Percentiles rank a stretch among this genome's conserved stretches.
Conservation (phyloP, 2,113 vertebrate species). For the Chroicocephalus ridibundus region DNA sequence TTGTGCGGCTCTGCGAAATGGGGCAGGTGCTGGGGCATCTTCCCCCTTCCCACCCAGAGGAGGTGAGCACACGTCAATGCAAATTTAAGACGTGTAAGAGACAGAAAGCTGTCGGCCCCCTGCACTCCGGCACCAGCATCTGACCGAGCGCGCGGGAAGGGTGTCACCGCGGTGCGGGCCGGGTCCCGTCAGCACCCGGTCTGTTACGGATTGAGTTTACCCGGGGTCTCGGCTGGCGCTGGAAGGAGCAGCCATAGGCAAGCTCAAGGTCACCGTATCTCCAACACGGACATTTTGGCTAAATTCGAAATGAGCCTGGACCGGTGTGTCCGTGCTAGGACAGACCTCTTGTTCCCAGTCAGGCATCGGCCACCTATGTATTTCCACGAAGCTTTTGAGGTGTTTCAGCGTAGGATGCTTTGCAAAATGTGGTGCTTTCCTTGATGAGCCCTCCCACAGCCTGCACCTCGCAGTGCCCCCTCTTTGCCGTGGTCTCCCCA, state of each 20-base stretch:
- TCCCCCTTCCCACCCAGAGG: not conserved
- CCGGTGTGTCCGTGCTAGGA: not conserved
- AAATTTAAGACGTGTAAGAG: rapidly evolving
- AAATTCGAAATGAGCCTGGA: not conserved
- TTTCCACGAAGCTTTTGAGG: not conserved
- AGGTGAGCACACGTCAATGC: not conserved
- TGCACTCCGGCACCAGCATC: rapidly evolving
- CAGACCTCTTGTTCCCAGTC: not conserved
- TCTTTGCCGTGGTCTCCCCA: not conserved
- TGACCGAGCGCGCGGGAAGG: rapidly evolving
- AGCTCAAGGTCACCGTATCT: not conserved
- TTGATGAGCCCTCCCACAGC: not conserved
- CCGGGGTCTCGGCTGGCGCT: not conserved
- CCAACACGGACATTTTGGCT: rapidly evolving
- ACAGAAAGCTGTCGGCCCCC: rapidly evolving
- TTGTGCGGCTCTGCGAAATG: not conserved
- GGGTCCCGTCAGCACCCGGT: not conserved
- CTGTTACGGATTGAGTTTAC: rapidly evolving
- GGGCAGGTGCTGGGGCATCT: not conserved
- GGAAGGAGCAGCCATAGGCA: not conserved
- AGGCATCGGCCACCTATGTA: rapidly evolving
- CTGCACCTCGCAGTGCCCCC: not conserved
- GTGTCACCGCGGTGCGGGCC: rapidly evolving
- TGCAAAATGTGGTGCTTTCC: rapidly evolving
- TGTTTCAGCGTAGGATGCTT: not conserved